Base-by-base conservation (phyloP, 2,888 invertebrate species). In the Aleiodes leptofemur region DNA sequence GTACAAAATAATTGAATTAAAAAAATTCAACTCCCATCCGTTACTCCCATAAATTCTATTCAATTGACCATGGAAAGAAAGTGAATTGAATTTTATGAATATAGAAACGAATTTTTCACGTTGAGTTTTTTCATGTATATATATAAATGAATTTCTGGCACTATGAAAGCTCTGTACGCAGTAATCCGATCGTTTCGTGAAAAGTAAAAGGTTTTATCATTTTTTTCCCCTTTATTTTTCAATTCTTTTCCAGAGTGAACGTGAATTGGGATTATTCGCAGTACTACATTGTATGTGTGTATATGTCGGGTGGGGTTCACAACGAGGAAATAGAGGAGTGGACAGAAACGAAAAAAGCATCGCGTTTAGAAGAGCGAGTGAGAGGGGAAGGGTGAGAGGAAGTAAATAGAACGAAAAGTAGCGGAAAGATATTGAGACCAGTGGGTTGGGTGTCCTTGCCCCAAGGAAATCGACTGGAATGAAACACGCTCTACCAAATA, bases 381-480 rank as follows among this genome's bases (percentile, higher is more conserved):
- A 29, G 53, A 73, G 43, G 43, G 43, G 43, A 43, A 11, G 43
- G 9, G 43, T 43, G 9, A 43, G 43, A 43, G 43, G 51, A 29
- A 57, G 50, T 57, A 29, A 53, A 50, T 51, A 64, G 61, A 57
- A 78, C 73, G 78, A 66, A 70, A 75, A 76, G 74, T 79, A 72
- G 77, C 61, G 75, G 74, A 80, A 78, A 76, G 76, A 80, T 77
- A 80, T 79, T 74, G 80, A 77, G 77, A 73, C 69, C 50, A 72
- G 73, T 29, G 73, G 57, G 74, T 55, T 43, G 38, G 59, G 68
- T 34, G 31, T 72, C 50, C 71, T 72, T 57, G 29, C 72, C 74
- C 38, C 68, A 48, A 77, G 77, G 76, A 80, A 82, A 82, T 80
- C 74, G 80, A 59, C 57, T 59, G 81, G 79, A 82, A 81, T 81